phyloP scores from a whole-genome alignment of 2,888 invertebrate species.

The Lepidonotus clava region DNA sequence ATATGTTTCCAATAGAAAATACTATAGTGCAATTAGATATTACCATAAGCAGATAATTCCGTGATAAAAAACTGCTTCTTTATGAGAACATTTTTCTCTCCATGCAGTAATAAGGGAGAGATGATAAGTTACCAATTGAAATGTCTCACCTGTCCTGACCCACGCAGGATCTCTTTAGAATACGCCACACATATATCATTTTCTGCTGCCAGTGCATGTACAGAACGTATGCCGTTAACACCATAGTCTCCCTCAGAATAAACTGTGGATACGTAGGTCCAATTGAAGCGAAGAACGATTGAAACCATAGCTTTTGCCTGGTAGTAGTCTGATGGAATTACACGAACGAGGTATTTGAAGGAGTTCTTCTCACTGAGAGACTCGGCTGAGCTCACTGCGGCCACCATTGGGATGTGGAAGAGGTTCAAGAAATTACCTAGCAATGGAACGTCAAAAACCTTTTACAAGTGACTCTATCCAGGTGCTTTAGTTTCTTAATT shows the following conservation, averaged over 20 bases:
- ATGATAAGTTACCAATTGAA: no score
- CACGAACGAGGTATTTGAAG: conserved; percentile 43
- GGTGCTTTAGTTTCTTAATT: no score
- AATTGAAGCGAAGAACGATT: conserved; percentile 81
- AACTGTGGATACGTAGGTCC: conserved; percentile 88
- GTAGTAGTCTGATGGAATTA: conserved; percentile 45
- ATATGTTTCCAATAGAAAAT: no score
- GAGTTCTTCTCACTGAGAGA: conserved; percentile 36
- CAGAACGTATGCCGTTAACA: conserved; percentile 33
- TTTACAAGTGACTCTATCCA: no score
- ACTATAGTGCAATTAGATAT: no score
- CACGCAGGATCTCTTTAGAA: not conserved
- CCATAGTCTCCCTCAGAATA: conserved; percentile 85
- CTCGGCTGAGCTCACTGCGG: conserved; percentile 54
- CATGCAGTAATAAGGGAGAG: no score
- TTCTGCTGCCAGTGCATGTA: not conserved
- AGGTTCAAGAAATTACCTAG: conserved; percentile 50
- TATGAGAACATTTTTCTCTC: no score
- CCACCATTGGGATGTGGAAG: conserved; percentile 57
- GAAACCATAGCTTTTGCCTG: conserved; percentile 66
- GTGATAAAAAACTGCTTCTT: no score
- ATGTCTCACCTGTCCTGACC: not conserved
- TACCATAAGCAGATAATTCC: no score
- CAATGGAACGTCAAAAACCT: no score
- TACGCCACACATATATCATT: conserved; percentile 47